Evolutionary conservation across 1,140 invertebrate species (phyloP), one percentile per base, ranked within the genome.

Genomic region (Reticulitermes speratus): DNA sequence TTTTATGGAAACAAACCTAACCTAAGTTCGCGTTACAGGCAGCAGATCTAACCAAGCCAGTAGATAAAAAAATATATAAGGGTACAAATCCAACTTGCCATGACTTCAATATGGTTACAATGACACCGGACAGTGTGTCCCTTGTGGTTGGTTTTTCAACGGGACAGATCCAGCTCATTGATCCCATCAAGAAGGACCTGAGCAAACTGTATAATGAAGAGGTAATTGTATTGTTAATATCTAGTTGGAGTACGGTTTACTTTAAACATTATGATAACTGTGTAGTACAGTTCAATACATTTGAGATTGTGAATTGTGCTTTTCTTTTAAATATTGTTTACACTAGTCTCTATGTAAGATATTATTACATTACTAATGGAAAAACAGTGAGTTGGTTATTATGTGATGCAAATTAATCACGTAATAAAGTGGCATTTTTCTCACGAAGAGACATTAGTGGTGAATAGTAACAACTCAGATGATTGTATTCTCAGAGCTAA

Each of bases 181-280:
- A 99, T 92, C 97, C 98, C 86, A 96, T 98, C 88, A 97, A 97
- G 89, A 98, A 99, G 90, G 98, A 99, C 93, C 92, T 97, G 89
- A 97, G 96, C 92, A 98, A 97, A 95, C 94, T 99, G 86, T 99
- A 97, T 92, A 99, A 99, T 94, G 98, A 99, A 94, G 99, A 99
- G 94, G 97, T 98, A 92, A 90, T 92, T 91, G 87, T 84, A 32
- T 14, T 81, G 65, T 81, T 86, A 65, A 23, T 25, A 12, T 44
- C 23, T 30, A 85, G 23, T 83, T 83, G n/a, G n/a, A 44, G 12
- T 83, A 44, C 30, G 9, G 9, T 48, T 48, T 11, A 48, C 0
- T 48, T 3, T 48, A 0, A 48, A 48, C 9, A 48, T 48, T 19
- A 55, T 16, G 19, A 21, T 55, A 21, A 55, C 9, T 55, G 3